These are phyloP conservation scores for Alligator sinensis DNA, from an alignment of 2,113 vertebrate genomes.

Conservation along the genomic window DNA sequence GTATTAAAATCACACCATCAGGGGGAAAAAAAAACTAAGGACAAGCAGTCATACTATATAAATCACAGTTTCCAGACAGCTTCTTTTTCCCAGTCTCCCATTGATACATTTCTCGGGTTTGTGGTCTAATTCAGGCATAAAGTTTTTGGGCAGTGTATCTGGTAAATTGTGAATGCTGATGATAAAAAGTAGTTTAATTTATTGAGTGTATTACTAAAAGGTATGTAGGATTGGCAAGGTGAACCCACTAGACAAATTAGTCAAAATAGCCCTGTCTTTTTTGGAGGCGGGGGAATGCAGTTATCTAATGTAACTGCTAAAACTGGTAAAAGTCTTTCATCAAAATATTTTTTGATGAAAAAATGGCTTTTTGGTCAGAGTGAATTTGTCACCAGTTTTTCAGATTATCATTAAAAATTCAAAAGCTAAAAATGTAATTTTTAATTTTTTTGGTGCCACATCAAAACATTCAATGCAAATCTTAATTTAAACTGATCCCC, in stretches of 20 bases:
- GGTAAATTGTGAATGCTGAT: slow-evolving; percentile 1
- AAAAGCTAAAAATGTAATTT: too few relatives aligned
- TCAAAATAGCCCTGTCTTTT: background rate
- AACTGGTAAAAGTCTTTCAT: too few relatives aligned
- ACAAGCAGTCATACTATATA: background rate
- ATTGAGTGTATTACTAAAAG: background rate
- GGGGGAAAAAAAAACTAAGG: background rate
- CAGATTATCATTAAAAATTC: too few relatives aligned
- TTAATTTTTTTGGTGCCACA: too few relatives aligned
- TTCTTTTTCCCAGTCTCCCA: background rate
- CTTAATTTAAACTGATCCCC: too few relatives aligned
- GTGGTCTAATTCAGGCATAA: background rate
- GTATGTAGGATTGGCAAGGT: slow-evolving; percentile 1
- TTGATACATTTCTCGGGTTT: background rate
- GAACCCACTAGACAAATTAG: background rate
- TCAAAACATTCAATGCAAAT: too few relatives aligned
- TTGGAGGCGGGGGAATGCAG: too few relatives aligned
- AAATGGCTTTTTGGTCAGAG: too few relatives aligned
- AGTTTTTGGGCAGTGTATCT: background rate
- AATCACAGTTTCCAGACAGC: background rate
- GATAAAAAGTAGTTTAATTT: background rate
- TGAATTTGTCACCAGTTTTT: too few relatives aligned
- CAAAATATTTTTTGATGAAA: too few relatives aligned
- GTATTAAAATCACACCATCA: background rate
- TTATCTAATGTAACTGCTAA: too few relatives aligned